Evolutionary conservation across 2,113 vertebrate species (phyloP), one percentile per base, ranked within the genome.

Genomic region (Rhinopomastus cyanomelas): DNA sequence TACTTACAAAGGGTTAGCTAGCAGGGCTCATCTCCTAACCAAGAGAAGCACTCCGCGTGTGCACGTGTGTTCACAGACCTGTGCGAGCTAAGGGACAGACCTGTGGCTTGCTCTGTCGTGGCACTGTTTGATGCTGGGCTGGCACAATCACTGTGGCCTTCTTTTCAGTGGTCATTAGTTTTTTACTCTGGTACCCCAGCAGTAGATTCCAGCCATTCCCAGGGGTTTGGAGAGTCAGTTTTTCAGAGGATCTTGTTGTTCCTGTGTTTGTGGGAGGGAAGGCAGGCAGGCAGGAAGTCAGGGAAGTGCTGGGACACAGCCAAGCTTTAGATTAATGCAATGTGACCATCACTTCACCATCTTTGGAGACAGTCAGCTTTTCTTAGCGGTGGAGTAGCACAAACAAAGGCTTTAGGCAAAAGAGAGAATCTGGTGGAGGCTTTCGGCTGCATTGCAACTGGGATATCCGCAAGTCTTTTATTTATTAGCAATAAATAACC

Each of bases 111-210:
- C 12, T 56, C 57, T 44, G 46, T 32, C 5, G 4, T 9, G 48
- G 56, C 56, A n/a, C 15, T 52, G 48, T 34, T 65, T 57, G 78
- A 18, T 1, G 4, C 32, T 65, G 65, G 53, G 44, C 51, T 71
- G 83, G 26, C 52, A 57, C 20, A 20, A 20, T 16, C 55, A 2
- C 4, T 1, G 34, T 29, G 8, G 29, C 0, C 83, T 83, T 36
- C 49, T 36, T 71, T 55, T 11, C 44, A 13, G 0, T 15, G 39
- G 22, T 44, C 86, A 53, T 39, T 53, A 0, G 13, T 26, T 60
- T 21, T 49, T 29, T 4, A 22, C 12, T 44, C n/a, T 6, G 52
- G 26, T 30, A n/a, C 61, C 26, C 44, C 36, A 86, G 46, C 44
- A 5, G 2, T 16, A 9, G 71, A 46, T 67, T 74, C 44, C 69